These are phyloP conservation scores for Aegotheles bennettii DNA, from an alignment of 2,113 vertebrate species.

Conservation along the genomic window DNA sequence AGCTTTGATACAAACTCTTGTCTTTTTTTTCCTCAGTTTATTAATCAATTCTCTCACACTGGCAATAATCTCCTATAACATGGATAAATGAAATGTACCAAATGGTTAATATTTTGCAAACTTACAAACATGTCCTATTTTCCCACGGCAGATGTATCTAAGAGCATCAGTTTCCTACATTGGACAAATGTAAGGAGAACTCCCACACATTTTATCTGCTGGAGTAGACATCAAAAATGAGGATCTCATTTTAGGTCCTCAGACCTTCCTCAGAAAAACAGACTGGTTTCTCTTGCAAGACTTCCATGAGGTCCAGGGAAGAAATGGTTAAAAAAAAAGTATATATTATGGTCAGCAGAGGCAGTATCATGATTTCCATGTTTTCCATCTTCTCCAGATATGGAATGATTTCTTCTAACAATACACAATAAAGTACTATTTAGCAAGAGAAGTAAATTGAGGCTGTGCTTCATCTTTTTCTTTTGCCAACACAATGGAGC, in stretches of 20 bases:
- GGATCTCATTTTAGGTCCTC: neutral
- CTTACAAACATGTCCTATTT: neutral
- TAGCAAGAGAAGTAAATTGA: slow-evolving; percentile 30
- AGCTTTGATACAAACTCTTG: neutral
- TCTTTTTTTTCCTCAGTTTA: neutral
- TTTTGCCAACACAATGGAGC: neutral
- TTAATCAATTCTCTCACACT: neutral
- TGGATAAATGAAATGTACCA: neutral
- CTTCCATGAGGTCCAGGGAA: neutral
- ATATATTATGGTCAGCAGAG: neutral
- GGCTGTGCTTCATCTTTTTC: neutral
- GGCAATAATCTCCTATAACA: neutral
- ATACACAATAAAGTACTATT: neutral
- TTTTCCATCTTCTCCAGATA: neutral
- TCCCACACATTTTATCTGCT: neutral
- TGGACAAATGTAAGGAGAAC: neutral
- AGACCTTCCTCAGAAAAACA: neutral
- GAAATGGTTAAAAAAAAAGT: neutral
- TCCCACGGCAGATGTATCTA: neutral
- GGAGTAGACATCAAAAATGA: neutral
- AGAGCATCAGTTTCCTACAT: neutral
- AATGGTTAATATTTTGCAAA: neutral
- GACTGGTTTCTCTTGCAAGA: neutral
- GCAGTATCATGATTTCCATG: neutral
- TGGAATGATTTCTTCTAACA: neutral